Evolutionary conservation across 2,797 vertebrate species (phyloP), one percentile per base, ranked within the genome.

Genomic region (Lagodon rhomboides): DNA sequence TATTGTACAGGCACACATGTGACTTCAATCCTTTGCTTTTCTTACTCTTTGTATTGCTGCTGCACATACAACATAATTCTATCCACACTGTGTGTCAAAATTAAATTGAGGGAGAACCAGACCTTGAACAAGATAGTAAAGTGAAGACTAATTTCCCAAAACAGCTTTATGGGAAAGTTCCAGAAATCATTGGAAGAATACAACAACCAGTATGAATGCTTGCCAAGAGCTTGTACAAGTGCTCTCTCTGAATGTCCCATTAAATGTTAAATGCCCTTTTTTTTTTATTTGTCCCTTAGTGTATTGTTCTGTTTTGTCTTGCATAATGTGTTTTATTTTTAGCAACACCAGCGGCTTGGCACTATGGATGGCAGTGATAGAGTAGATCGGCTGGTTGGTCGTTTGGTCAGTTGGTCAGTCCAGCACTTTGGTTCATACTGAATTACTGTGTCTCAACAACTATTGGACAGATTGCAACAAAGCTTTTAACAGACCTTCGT

Each of bases 151-250:
- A 27, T 18, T 58, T 43, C 4, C 5, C 25, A 8, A 50, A 50
- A 49, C 38, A 53, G 54, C 62, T 30, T 15, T 15, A 12, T 55
- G 5, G 12, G 27, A 51, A 47, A 67, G 23, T 13, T 49, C 3
- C 49, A 67, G 11, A 73, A n/a, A 47, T 81, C 20, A 78, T 54
- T 69, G 6, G 18, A 66, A 34, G 58, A 73, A 30, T 44, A 56
- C 49, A 49, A 12, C 3, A 74, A 41, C n/a, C 30, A 44, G 12
- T 20, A 6, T 65, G 17, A 60, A 67, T 72, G 63, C 13, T 75
- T 49, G 59, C 41, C 51, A 64, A 69, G 46, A 66, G 23, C 34
- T 58, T 18, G 9, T 51, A 44, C 10, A 46, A 56, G 27, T 51
- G 38, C 44, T 75, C 17, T 64, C 51, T 20, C 44, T 43, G 22